Evolutionary conservation across 2,797 vertebrate species (phyloP).

Genomic region (Sebastiscus tertius): DNA sequence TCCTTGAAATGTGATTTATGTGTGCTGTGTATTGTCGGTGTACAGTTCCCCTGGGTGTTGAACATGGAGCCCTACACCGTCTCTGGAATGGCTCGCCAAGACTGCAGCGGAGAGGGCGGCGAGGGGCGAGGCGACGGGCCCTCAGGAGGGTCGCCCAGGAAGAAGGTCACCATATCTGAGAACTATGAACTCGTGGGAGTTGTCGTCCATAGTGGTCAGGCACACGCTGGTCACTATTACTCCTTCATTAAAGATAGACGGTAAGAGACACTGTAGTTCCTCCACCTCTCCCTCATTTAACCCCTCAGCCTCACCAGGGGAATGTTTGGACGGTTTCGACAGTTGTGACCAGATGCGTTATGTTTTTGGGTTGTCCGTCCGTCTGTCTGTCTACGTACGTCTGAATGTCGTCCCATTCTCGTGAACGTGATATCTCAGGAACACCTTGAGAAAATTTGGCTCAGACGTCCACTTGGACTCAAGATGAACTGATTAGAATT

Average conservation of each 20-base stretch:
- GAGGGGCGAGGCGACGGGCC: conserved; percentile 88
- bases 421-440: too few species aligned
- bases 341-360: too few species aligned
- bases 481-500: too few species aligned
- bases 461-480: too few species aligned
- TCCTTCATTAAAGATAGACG: conserved; percentile 99
- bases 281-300: neutral
- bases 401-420: too few species aligned
- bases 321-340: neutral
- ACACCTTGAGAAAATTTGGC: too few species aligned
- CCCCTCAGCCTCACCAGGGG: neutral
- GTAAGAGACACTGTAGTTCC: conserved; percentile 72
- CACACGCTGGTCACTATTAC: conserved; percentile 98
- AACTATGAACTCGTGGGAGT: conserved; percentile 98
- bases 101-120: conserved; percentile 91
- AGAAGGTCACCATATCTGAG: conserved; percentile 98
- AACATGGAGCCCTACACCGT: conserved; percentile 99
- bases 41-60: conserved; percentile 97
- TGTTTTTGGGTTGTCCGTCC: too few species aligned
- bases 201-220: conserved; percentile 98
- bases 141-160: conserved; percentile 92
- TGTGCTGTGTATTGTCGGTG: neutral
- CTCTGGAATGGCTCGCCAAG: conserved; percentile 97
- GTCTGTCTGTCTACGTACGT: too few species aligned
- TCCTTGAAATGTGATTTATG: neutral